Conservation (phyloP, 2,113 vertebrate species). For the Coptodon rendalli region DNA sequence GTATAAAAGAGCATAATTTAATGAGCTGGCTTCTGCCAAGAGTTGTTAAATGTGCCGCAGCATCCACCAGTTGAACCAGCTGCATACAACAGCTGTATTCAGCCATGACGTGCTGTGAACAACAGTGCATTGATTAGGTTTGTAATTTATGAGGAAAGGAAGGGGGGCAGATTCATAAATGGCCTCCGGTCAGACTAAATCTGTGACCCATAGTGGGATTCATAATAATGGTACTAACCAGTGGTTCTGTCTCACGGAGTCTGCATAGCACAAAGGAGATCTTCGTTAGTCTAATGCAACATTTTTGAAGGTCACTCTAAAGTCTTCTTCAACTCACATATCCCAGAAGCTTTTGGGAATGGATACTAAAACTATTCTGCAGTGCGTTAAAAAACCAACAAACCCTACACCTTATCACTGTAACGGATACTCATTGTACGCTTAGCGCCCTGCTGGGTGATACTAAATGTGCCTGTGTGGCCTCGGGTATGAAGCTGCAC, state of each 20-base stretch:
- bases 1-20: background rate
- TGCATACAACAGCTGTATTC: background rate
- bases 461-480: background rate
- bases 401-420: background rate
- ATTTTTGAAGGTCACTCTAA: background rate
- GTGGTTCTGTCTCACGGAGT: background rate
- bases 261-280: background rate
- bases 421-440: background rate
- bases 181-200: background rate
- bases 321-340: background rate
- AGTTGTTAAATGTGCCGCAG: background rate
- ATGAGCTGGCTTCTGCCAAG: background rate
- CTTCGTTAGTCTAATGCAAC: background rate
- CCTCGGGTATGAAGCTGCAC: background rate
- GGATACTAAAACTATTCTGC: background rate
- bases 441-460: background rate
- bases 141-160: background rate
- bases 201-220: background rate
- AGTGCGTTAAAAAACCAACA: accelerated
- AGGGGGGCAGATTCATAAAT: background rate
- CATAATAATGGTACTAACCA: background rate
- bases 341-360: background rate
- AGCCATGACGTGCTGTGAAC: background rate
- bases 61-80: background rate
- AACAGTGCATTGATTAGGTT: background rate